A percentile compares a stretch with the other conserved stretches of the same genome.
Conservation (phyloP, 1,140 invertebrate genomes). For the Ceratitis capitata region DNA sequence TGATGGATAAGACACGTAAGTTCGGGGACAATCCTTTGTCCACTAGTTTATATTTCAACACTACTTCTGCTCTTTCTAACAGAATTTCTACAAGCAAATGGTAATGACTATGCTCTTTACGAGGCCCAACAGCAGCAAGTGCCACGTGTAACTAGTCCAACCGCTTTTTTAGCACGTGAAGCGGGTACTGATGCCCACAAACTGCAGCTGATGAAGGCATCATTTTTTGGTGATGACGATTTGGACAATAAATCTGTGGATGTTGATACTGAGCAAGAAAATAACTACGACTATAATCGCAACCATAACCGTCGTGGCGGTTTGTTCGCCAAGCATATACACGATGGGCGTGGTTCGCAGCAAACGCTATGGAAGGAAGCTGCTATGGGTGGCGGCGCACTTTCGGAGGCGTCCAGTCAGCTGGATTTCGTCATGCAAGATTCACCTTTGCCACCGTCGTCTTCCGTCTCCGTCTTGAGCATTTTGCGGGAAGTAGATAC, state of each 20-base stretch:
- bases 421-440: slow-evolving; percentile 49
- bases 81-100: slow-evolving; percentile 58
- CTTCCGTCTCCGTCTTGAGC: slow-evolving; percentile 53
- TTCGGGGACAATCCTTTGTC: background rate
- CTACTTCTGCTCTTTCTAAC: background rate
- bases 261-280: background rate
- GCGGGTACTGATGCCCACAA: slow-evolving; percentile 72
- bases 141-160: slow-evolving; percentile 65
- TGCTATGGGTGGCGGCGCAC: slow-evolving; percentile 9
- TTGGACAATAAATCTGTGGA: background rate
- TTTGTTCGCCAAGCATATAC: slow-evolving; percentile 29
- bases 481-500: slow-evolving; percentile 51
- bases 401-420: slow-evolving; percentile 54
- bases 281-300: slow-evolving; percentile 33
- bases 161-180: slow-evolving; percentile 68
- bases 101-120: slow-evolving; percentile 49
- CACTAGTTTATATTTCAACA: background rate
- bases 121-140: background rate
- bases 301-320: background rate
- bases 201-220: slow-evolving; percentile 88
- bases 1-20: slow-evolving; percentile 60
- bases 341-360: slow-evolving; percentile 37
- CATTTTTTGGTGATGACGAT: slow-evolving; percentile 67
- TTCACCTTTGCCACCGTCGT: slow-evolving; percentile 50
- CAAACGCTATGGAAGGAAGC: slow-evolving; percentile 41